phyloP scores from a whole-genome alignment of 2,113 vertebrate genomes.

The Paradisaea rubra region DNA sequence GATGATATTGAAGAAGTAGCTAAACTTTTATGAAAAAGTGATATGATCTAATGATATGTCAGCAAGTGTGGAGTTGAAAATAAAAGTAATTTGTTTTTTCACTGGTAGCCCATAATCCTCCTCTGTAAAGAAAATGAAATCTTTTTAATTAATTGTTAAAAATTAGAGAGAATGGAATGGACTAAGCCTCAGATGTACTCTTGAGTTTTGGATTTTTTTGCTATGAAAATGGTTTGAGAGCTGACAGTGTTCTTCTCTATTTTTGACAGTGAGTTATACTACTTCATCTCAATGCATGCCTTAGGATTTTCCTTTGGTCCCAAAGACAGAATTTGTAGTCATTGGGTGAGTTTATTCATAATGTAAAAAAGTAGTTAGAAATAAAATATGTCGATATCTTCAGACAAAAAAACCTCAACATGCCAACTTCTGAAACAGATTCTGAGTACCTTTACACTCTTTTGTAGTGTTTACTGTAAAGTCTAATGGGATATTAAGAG shows the following conservation, averaged over 20 bases:
- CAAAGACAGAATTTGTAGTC: neutral
- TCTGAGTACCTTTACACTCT: neutral
- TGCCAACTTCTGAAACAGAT: neutral
- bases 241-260: neutral
- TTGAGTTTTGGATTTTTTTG: neutral
- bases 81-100: neutral
- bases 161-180: neutral
- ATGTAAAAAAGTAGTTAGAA: neutral
- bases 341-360: neutral
- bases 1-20: neutral
- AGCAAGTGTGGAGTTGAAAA: neutral
- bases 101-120: neutral
- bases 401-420: neutral
- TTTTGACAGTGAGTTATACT: neutral
- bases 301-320: neutral
- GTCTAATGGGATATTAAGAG: neutral
- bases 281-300: neutral
- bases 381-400: neutral
- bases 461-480: neutral
- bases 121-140: neutral
- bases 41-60: neutral
- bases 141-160: neutral
- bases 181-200: neutral
- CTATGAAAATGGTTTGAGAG: neutral
- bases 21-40: neutral